Evolutionary conservation across 2,888 invertebrate genomes (phyloP).

Genomic region (Nasonia oneida): DNA sequence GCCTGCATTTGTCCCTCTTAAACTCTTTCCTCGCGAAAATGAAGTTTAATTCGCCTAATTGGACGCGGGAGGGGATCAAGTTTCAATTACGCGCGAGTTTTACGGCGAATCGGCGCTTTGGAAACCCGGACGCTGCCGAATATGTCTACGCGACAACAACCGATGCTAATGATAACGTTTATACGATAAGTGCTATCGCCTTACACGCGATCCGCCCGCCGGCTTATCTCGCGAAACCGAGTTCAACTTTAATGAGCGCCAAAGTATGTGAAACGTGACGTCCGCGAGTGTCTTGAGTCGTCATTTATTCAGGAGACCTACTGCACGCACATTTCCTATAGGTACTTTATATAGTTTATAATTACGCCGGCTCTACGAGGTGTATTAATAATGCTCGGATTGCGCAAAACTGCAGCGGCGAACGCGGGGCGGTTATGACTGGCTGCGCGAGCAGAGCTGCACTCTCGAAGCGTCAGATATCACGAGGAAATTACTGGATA

Average conservation of each 20-base stretch:
- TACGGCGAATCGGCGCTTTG: not conserved
- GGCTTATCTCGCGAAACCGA: constrained; percentile 22
- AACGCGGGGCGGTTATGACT: too few relatives aligned
- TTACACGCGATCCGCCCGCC: constrained; percentile 16
- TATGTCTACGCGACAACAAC: not conserved
- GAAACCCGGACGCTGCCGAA: too few relatives aligned
- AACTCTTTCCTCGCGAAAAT: not conserved
- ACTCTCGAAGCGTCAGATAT: too few relatives aligned
- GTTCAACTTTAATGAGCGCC: not conserved
- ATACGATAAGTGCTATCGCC: constrained; percentile 17
- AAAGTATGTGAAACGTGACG: not conserved
- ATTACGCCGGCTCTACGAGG: not conserved
- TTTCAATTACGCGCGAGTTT: constrained; percentile 38
- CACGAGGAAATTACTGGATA: too few relatives aligned
- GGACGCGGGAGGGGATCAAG: constrained; percentile 21
- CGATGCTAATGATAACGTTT: constrained; percentile 27
- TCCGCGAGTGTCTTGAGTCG: not conserved
- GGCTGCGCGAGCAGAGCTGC: too few relatives aligned
- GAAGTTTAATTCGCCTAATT: constrained; percentile 46
- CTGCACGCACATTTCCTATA: not conserved
- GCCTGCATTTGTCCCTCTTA: not conserved
- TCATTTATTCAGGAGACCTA: constrained; percentile 22
- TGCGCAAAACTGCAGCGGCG: too few relatives aligned
- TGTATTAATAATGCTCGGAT: not conserved
- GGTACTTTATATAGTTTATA: not conserved